These are phyloP conservation scores for Parotia lawesii DNA, from an alignment of 2,113 vertebrate species.

Conservation along the genomic window DNA sequence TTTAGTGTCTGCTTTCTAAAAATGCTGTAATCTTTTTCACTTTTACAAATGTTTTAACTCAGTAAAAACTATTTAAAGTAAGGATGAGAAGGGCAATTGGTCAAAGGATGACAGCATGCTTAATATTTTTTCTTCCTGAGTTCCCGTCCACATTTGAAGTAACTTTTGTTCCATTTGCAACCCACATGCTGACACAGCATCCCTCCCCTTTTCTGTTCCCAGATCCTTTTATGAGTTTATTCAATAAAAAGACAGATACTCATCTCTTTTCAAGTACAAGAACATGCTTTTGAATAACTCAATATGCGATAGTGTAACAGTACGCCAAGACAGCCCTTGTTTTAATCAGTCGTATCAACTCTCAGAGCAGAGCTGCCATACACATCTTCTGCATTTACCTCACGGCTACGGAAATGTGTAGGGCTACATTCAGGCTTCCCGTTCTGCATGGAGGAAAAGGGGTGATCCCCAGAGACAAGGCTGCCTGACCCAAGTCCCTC, in stretches of 20 bases:
- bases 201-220: conserved; percentile 66
- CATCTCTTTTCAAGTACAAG: conserved; percentile 66
- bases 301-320: conserved; percentile 57
- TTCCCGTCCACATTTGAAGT: conserved; percentile 18
- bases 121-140: conserved; percentile 23
- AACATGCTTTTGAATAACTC: conserved; percentile 70
- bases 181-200: conserved; percentile 67
- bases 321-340: conserved; percentile 46
- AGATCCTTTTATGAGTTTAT: conserved; percentile 63
- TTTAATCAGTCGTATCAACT: conserved; percentile 34
- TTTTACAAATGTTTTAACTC: conserved; percentile 19
- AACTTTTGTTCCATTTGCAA: conserved; percentile 62
- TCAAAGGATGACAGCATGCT: conserved; percentile 18
- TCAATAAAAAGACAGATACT: conserved; percentile 69
- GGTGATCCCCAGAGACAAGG: not conserved
- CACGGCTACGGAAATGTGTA: not conserved
- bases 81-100: conserved; percentile 7
- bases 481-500: not conserved
- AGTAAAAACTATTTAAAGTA: conserved; percentile 24
- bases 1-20: conserved; percentile 7
- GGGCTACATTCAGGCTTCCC: not conserved
- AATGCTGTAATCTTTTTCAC: conserved; percentile 4
- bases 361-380: conserved; percentile 28
- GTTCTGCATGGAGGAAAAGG: not conserved
- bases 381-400: not conserved